A percentile compares a stretch with the other conserved stretches of the same genome.
Conservation (phyloP, 2,888 invertebrate genomes). For the Mythimna impura region DNA sequence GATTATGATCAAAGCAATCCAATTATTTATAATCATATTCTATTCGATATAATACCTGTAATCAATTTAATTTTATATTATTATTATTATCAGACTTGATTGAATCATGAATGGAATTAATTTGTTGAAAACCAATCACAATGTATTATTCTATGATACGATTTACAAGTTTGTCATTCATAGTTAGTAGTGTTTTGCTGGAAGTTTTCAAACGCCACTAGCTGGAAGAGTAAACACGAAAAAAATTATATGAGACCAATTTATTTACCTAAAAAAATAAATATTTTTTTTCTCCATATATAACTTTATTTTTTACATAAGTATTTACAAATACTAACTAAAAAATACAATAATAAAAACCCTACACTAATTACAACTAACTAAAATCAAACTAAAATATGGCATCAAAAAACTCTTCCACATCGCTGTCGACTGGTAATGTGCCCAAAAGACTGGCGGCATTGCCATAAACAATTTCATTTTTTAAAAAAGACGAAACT, state of each 20-base stretch:
- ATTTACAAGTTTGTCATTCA: neutral
- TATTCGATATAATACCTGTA: neutral
- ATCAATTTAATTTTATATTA: slow-evolving; percentile 1
- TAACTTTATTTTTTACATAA: no score
- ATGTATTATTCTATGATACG: neutral
- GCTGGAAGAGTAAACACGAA: neutral
- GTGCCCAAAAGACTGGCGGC: no score
- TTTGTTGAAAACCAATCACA: neutral
- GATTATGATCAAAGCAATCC: slow-evolving; percentile 1
- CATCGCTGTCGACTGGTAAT: no score
- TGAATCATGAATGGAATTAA: neutral
- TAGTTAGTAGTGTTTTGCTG: neutral
- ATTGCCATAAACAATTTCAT: neutral
- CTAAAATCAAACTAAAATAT: no score
- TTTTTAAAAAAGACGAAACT: neutral
- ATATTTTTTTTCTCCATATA: no score
- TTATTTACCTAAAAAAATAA: neutral
- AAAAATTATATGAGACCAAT: neutral
- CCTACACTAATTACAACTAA: no score
- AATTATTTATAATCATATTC: slow-evolving; percentile 5
- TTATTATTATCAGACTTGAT: neutral
- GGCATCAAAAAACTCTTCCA: no score
- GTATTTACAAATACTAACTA: no score
- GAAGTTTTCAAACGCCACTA: slow-evolving; percentile 8
- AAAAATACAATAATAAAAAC: no score